Evolutionary conservation across 2,888 invertebrate species (phyloP).

Genomic region (Hybos culiciformis): DNA sequence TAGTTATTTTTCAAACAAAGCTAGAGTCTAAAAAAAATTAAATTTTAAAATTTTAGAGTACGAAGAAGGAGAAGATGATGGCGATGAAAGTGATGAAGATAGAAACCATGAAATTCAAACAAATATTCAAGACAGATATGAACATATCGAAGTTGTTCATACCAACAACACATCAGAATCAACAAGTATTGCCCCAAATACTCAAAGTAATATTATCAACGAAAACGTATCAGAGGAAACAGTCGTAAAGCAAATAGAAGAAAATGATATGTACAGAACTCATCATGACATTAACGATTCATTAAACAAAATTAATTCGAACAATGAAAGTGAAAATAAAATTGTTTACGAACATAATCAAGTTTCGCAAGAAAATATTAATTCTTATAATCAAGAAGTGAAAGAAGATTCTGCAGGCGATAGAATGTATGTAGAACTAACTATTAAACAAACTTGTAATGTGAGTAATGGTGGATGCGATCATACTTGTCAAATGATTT

Average conservation of each 20-base stretch:
- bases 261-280: not conserved
- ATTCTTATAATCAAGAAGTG: slow-evolving; percentile 4
- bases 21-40: slow-evolving; percentile 9
- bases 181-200: too few relatives aligned
- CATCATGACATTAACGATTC: too few relatives aligned
- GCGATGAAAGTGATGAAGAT: slow-evolving; percentile 4
- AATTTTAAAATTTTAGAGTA: slow-evolving; percentile 10
- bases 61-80: slow-evolving; percentile 8
- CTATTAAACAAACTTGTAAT: slow-evolving; percentile 29
- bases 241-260: too few relatives aligned
- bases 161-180: slow-evolving; percentile 2
- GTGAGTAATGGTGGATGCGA: slow-evolving; percentile 38
- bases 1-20: too few relatives aligned
- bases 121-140: slow-evolving; percentile 20
- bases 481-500: slow-evolving; percentile 35
- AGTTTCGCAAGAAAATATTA: too few relatives aligned
- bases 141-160: too few relatives aligned
- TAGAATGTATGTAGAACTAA: not conserved
- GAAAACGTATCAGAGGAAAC: too few relatives aligned
- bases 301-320: slow-evolving; percentile 19
- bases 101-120: slow-evolving; percentile 1
- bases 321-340: slow-evolving; percentile 15
- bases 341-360: slow-evolving; percentile 4
- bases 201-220: too few relatives aligned
- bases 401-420: slow-evolving; percentile 20